phyloP scores from a whole-genome alignment of 2,797 vertebrate genomes.

The Falco naumanni region DNA sequence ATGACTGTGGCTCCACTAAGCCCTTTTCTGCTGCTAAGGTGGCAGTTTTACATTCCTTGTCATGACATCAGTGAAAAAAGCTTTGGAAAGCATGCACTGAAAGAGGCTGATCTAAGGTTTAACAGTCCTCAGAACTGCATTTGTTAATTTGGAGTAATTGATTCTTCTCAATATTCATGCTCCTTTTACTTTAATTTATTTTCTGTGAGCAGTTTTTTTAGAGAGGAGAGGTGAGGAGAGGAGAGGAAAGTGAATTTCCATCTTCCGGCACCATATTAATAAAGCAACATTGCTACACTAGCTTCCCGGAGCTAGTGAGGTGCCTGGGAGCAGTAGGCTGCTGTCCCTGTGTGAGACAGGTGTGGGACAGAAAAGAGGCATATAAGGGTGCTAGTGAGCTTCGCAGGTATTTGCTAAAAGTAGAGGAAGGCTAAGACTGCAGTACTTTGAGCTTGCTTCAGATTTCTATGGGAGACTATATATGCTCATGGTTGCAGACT shows the following conservation, averaged over 20 bases:
- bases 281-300: background rate
- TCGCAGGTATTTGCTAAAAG: background rate
- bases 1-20: constrained; percentile 3
- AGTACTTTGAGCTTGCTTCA: background rate
- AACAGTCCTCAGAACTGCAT: background rate
- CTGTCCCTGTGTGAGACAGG: background rate
- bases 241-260: background rate
- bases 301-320: background rate
- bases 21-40: constrained; percentile 4
- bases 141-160: constrained; percentile 7
- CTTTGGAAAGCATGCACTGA: background rate
- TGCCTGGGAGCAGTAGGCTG: background rate
- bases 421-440: background rate
- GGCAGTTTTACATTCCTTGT: constrained; percentile 9
- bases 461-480: background rate
- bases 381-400: background rate
- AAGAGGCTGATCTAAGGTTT: background rate
- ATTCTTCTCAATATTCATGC: constrained; percentile 30
- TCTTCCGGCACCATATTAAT: background rate
- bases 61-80: constrained; percentile 10
- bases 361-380: background rate
- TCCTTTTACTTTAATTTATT: constrained; percentile 10
- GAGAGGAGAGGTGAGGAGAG: background rate
- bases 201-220: background rate
- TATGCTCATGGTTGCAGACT: background rate